Evolutionary conservation across 2,888 invertebrate genomes (phyloP).

Genomic region (Ptilodon capucinus): DNA sequence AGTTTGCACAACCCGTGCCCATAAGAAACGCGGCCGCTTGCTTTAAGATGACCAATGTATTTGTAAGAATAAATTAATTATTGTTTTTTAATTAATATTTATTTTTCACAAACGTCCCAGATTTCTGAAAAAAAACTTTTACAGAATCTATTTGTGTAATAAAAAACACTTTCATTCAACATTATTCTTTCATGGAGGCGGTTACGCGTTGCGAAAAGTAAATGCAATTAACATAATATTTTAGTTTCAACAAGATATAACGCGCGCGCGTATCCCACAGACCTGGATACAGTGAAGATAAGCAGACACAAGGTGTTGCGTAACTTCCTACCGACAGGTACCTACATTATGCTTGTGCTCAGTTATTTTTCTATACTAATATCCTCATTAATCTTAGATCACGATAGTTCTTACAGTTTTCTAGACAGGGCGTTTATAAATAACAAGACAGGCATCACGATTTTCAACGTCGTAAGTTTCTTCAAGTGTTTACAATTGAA

Average conservation of each 20-base stretch:
- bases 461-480: conserved; percentile 5
- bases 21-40: conserved; percentile 5
- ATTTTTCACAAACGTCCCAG: not conserved
- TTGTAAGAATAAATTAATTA: no score
- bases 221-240: conserved; percentile 51
- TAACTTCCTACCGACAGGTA: conserved; percentile 35
- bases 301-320: conserved; percentile 43
- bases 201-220: conserved; percentile 22
- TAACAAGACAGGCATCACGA: conserved; percentile 10
- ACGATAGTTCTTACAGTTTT: conserved; percentile 19
- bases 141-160: not conserved
- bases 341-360: conserved; percentile 22
- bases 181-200: conserved; percentile 22
- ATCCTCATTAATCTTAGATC: conserved; percentile 27
- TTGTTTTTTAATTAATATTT: no score
- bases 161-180: not conserved
- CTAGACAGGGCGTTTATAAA: conserved; percentile 19
- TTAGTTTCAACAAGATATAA: conserved; percentile 53
- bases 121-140: not conserved
- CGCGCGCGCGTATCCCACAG: conserved; percentile 32
- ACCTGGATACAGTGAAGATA: conserved; percentile 40
- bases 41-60: not conserved
- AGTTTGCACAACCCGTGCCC: conserved; percentile 44
- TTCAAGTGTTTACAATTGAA: conserved; percentile 8
- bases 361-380: conserved; percentile 32